Evolutionary conservation across 64 coral and sea anemone species (phyloP).

Genomic region (Astreopora myriophthalma): DNA sequence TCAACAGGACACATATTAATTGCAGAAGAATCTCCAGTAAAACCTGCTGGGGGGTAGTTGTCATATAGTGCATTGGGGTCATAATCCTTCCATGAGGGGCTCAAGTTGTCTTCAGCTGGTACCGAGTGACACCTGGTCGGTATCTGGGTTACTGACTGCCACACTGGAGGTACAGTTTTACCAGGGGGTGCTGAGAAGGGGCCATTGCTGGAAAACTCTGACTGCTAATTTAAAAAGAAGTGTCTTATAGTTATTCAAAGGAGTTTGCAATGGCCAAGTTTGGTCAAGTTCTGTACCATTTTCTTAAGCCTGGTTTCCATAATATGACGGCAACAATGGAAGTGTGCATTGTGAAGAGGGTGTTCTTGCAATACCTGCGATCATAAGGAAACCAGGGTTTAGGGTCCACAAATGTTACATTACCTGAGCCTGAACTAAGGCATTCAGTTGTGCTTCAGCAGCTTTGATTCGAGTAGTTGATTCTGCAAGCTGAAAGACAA

Average conservation of each 20-base stretch:
- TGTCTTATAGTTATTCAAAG: not conserved
- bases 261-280: too few relatives aligned
- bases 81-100: not conserved
- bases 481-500: constrained; percentile 88
- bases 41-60: not conserved
- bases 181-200: constrained; percentile 53
- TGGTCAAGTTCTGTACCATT: too few relatives aligned
- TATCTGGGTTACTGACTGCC: constrained; percentile 8
- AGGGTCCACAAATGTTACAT: not conserved
- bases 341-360: too few relatives aligned
- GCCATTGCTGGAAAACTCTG: not conserved
- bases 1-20: not conserved
- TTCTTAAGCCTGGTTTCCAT: too few relatives aligned
- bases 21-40: not conserved
- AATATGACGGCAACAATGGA: too few relatives aligned
- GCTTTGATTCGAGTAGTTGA: constrained; percentile 92
- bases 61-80: constrained; percentile 42
- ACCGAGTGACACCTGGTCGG: constrained; percentile 8
- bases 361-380: too few relatives aligned
- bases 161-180: not conserved
- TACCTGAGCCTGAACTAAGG: constrained; percentile 22
- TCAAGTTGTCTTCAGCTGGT: not conserved
- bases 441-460: constrained; percentile 82
- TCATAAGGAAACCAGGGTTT: too few relatives aligned
- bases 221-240: not conserved